A percentile compares a stretch with the other conserved stretches of the same genome.
These are phyloP conservation scores for Idaea aversata DNA, from an alignment of 2,888 invertebrate species.

Conservation along the genomic window DNA sequence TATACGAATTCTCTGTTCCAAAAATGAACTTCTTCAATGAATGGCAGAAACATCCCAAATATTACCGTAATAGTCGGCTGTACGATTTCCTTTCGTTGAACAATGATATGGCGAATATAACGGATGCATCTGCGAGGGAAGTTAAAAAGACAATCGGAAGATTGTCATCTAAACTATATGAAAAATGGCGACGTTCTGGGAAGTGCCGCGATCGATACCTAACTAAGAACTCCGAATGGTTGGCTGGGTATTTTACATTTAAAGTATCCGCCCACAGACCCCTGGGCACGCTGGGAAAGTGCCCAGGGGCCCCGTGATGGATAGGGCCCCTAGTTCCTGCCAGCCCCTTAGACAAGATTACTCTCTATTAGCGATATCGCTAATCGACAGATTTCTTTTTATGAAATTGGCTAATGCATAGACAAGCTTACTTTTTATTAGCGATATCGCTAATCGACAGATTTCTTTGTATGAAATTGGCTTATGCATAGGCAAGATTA, in stretches of 20 bases:
- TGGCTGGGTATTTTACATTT: conserved; percentile 4
- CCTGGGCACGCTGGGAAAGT: no score
- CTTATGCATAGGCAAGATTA: no score
- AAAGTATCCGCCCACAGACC: conserved; percentile 2
- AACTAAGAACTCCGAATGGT: conserved; percentile 5
- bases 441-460: no score
- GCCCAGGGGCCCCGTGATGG: no score
- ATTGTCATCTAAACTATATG: background rate
- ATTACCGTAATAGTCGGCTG: conserved; percentile 4
- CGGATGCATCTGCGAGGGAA: conserved; percentile 4
- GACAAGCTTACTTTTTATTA: no score
- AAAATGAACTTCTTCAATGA: conserved; percentile 9
- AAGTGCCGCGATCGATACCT: conserved; percentile 4
- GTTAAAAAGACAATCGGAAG: background rate
- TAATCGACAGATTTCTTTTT: no score
- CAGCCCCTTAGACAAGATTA: no score
- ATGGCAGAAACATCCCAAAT: conserved; percentile 10
- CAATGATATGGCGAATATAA: background rate
- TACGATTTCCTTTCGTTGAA: conserved; percentile 4
- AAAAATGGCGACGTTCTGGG: conserved; percentile 4
- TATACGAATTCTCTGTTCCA: conserved; percentile 8
- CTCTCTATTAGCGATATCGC: no score
- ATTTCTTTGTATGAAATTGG: no score
- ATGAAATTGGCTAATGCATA: no score
- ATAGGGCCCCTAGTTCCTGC: no score